phyloP scores from a whole-genome alignment of 64 coral and sea anemone genomes.

The Stylophora pistillata region DNA sequence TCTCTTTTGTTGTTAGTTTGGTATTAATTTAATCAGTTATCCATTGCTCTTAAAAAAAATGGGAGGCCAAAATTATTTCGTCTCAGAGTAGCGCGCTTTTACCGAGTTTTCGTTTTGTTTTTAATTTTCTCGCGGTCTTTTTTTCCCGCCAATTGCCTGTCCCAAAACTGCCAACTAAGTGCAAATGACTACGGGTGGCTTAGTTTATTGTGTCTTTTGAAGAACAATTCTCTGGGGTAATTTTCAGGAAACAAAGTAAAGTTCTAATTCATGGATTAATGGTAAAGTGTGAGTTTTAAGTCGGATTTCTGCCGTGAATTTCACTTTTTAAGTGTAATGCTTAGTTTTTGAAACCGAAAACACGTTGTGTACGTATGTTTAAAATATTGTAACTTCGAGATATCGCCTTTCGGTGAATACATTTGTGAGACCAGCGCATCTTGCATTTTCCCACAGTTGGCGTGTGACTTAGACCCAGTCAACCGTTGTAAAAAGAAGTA shows the following conservation, averaged over 20 bases:
- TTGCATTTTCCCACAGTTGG: background rate
- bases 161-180: background rate
- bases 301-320: too few relatives aligned
- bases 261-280: too few relatives aligned
- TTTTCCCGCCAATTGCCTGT: slow-evolving; percentile 1
- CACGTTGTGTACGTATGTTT: too few relatives aligned
- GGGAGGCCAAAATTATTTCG: too few relatives aligned
- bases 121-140: background rate
- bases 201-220: background rate
- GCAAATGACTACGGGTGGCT: slow-evolving; percentile 5
- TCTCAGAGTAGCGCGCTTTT: background rate
- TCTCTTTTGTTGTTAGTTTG: too few relatives aligned
- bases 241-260: background rate
- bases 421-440: too few relatives aligned
- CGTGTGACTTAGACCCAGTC: background rate
- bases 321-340: too few relatives aligned
- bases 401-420: too few relatives aligned
- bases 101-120: background rate
- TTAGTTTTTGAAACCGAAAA: too few relatives aligned
- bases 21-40: too few relatives aligned
- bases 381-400: background rate
- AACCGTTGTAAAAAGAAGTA: background rate
- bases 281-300: too few relatives aligned
- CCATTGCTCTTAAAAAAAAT: too few relatives aligned
- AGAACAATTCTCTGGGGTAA: background rate